A percentile compares a stretch with the other conserved stretches of the same genome.
These are phyloP conservation scores for Tetheella fluctuosa DNA, from an alignment of 2,888 invertebrate species.

Conservation along the genomic window DNA sequence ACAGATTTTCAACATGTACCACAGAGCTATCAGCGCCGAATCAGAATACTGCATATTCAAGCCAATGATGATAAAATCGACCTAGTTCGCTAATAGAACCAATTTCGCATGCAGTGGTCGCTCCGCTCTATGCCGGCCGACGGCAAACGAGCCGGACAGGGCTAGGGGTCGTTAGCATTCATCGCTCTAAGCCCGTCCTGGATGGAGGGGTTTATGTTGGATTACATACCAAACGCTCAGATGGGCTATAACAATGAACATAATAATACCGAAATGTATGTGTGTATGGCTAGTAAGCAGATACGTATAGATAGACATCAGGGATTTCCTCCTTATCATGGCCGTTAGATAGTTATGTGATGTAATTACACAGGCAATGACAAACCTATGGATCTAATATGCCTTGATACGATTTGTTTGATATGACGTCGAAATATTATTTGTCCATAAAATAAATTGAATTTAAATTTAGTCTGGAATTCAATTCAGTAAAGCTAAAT, in stretches of 20 bases:
- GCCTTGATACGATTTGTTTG: background rate
- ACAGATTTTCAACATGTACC: too few relatives aligned
- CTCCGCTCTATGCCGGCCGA: conserved; percentile 24
- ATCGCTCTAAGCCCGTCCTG: conserved; percentile 45
- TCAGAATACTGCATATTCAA: background rate
- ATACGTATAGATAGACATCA: background rate
- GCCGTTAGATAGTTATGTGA: background rate
- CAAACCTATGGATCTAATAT: background rate
- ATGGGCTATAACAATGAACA: conserved; percentile 36
- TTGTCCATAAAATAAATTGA: background rate
- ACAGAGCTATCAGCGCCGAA: too few relatives aligned
- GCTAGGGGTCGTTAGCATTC: conserved; percentile 52
- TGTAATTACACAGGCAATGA: background rate
- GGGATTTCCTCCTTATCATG: background rate
- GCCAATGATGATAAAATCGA: conserved; percentile 15
- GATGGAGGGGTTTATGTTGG: conserved; percentile 46
- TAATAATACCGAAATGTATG: conserved; percentile 30
- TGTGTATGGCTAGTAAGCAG: conserved; percentile 24
- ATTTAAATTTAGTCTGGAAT: background rate
- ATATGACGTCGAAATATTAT: background rate
- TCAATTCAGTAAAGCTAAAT: background rate
- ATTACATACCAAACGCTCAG: conserved; percentile 32
- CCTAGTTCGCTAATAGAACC: conserved; percentile 28
- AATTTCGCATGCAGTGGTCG: conserved; percentile 24
- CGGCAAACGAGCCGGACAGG: conserved; percentile 32